phyloP scores from a whole-genome alignment of 2,113 vertebrate genomes.

The Holacanthus passer region DNA sequence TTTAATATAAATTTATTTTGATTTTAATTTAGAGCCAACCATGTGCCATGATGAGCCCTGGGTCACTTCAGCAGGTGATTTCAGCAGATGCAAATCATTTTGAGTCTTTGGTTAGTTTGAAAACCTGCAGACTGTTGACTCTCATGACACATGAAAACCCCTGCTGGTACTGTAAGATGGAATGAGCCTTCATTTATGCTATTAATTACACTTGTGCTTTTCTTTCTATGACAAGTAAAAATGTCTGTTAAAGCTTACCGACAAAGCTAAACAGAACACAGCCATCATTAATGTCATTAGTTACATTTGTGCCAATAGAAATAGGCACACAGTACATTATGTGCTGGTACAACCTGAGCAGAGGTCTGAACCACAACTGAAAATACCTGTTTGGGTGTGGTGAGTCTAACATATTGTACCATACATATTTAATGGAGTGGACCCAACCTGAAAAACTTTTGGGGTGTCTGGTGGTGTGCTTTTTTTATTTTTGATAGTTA shows the following conservation, averaged over 20 bases:
- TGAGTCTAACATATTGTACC: not conserved
- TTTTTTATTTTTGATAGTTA: not conserved
- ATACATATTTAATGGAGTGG: not conserved
- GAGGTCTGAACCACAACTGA: not conserved
- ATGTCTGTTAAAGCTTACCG: too few species aligned
- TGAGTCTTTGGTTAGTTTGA: not conserved
- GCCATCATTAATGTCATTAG: too few species aligned
- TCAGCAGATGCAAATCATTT: not conserved
- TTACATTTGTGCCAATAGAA: too few species aligned
- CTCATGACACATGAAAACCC: not conserved
- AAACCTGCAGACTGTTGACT: not conserved
- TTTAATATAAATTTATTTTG: too few species aligned
- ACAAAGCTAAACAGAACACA: too few species aligned
- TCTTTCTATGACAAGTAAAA: too few species aligned
- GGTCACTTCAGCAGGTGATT: not conserved
- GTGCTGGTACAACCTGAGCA: not conserved
- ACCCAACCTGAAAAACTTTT: not conserved
- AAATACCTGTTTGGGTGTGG: not conserved
- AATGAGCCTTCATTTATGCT: not conserved
- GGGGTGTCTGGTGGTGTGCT: too few species aligned
- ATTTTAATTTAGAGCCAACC: not conserved
- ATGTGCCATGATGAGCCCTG: not conserved
- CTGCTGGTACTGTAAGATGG: too few species aligned
- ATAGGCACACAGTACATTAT: too few species aligned
- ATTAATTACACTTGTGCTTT: not conserved